These are phyloP conservation scores for Ostrea denselamellosa DNA, from an alignment of 1,140 invertebrate species.

Conservation along the genomic window DNA sequence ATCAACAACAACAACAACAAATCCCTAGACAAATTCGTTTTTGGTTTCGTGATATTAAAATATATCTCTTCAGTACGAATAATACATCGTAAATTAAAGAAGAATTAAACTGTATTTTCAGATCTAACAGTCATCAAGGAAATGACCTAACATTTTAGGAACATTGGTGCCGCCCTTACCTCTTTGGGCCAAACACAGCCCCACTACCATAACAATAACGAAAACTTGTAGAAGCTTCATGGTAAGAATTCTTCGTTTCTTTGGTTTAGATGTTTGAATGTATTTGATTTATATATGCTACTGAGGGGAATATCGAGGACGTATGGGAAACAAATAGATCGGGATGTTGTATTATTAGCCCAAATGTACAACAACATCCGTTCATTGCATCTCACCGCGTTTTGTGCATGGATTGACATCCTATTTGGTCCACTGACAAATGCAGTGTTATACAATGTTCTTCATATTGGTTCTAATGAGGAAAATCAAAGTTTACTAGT, in stretches of 20 bases:
- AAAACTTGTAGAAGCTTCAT: constrained; percentile 16
- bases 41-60: too few species aligned
- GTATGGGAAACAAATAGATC: not conserved
- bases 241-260: not conserved
- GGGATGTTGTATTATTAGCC: not conserved
- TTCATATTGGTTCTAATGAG: not conserved
- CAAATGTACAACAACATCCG: constrained; percentile 10
- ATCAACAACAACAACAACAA: too few species aligned
- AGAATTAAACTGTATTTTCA: too few species aligned
- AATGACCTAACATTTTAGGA: too few species aligned
- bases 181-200: not conserved
- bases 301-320: not conserved
- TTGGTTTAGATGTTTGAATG: not conserved
- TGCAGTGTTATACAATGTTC: not conserved
- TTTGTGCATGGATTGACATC: not conserved
- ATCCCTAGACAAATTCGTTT: too few species aligned
- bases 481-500: not conserved
- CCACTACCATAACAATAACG: not conserved
- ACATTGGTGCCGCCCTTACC: not conserved
- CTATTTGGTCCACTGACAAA: not conserved
- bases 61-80: too few species aligned
- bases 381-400: not conserved
- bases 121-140: too few species aligned
- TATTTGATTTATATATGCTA: not conserved
- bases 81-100: too few species aligned